Base-by-base conservation (phyloP, 2,797 vertebrate species). In the Sphaeramia orbicularis region DNA sequence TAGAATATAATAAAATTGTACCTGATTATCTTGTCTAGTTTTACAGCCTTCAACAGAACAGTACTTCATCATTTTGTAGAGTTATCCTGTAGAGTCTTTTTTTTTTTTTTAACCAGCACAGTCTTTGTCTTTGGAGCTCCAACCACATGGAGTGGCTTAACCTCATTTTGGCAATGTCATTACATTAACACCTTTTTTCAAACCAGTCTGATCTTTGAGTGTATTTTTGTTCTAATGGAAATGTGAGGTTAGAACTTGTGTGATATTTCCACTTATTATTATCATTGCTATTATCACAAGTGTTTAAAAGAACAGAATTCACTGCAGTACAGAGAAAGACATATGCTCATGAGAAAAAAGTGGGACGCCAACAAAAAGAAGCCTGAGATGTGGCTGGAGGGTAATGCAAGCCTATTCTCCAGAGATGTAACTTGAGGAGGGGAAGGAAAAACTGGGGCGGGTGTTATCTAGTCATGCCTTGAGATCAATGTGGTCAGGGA, bases 401-500 rank as follows among this genome's bases (percentile, higher is more conserved):
- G 74, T 63, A 77, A 65, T 32, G 60, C 68, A 70, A 65, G 78
- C 37, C 74, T 71, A 73, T 78, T 88, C 77, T 85, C 80, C 53
- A 40, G 82, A 85, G 72, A 78, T 55, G 65, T 56, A 79, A 81
- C 76, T 80, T 67, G 68, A 83, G 74, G 77, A 81, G 64, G 71
- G 69, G 58, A 67, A 83, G 68, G 27, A 51, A 80, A 83, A 87
- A 78, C 72, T 83, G 72, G 85, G 78, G 58, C 63, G 71, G 80
- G 68, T 74, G 83, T 87, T 91, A 90, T 91, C 83, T 75, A 72
- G 85, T 81, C 63, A 73, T 81, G 84, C 86, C 75, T 81, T 60
- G 66, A 87, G 83, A 91, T 89, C 87, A 87, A 76, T 85, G 84
- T 84, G 85, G 86, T 89, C 82, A 89, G 74, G 87, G 88, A 91